Conservation (phyloP, 2,888 invertebrate species). For the Andrena flavipes region DNA sequence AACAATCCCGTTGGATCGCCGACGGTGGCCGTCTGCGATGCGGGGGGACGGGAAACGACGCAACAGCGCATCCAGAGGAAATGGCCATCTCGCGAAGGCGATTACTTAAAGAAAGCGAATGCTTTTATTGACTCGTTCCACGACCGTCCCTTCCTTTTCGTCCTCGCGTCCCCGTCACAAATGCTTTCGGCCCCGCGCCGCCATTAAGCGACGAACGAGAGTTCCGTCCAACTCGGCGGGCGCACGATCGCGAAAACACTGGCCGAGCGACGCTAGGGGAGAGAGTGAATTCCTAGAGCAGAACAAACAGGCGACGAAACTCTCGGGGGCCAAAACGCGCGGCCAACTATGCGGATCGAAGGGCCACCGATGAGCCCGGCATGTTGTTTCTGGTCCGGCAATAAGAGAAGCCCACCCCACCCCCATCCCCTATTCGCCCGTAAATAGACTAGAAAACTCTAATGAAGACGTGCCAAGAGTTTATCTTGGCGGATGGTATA, state of each 20-base stretch:
- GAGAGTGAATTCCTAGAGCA: constrained; percentile 36
- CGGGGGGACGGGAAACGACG: constrained; percentile 1
- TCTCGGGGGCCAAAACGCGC: constrained; percentile 24
- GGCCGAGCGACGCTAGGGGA: constrained; percentile 1
- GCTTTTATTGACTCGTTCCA: constrained; percentile 66
- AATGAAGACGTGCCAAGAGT: constrained; percentile 83
- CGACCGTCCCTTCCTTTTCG: constrained; percentile 21
- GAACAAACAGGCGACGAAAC: constrained; percentile 45
- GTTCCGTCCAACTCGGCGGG: constrained; percentile 30
- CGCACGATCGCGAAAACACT: constrained; percentile 53
- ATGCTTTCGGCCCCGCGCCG: constrained; percentile 60
- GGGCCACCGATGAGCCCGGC: constrained; percentile 44
- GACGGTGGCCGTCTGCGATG: background rate
- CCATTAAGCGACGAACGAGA: constrained; percentile 60
- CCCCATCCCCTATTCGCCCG: constrained; percentile 54
- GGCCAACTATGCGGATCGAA: constrained; percentile 48
- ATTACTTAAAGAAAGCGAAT: constrained; percentile 61
- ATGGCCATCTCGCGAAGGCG: constrained; percentile 44
- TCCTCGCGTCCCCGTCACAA: constrained; percentile 42
- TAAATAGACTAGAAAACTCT: constrained; percentile 81
- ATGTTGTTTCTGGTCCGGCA: constrained; percentile 79
- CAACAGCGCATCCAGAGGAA: constrained; percentile 23
- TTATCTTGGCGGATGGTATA: constrained; percentile 78
- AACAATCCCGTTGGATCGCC: constrained; percentile 8
- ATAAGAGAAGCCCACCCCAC: constrained; percentile 72